Evolutionary conservation across 2,888 invertebrate species (phyloP).

Genomic region (Neoascia interrupta): DNA sequence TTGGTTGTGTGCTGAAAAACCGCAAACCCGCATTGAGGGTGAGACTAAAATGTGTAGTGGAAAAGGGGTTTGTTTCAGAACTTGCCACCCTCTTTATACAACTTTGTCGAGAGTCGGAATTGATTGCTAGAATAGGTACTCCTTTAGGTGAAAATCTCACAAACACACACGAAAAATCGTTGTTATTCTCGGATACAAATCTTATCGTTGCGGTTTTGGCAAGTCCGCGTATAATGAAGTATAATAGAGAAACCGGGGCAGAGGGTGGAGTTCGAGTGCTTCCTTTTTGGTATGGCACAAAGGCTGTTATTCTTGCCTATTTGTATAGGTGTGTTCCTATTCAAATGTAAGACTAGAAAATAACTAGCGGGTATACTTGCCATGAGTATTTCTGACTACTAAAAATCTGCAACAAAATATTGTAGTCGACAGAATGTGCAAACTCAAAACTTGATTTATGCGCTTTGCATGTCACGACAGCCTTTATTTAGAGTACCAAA

Average conservation of each 20-base stretch:
- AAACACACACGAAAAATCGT: slow-evolving; percentile 53
- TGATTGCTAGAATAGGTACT: slow-evolving; percentile 33
- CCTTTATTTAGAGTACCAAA: too few relatives aligned
- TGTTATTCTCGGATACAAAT: slow-evolving; percentile 53
- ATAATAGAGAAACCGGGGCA: background rate
- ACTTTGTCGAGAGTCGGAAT: slow-evolving; percentile 12
- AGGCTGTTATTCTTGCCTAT: too few relatives aligned
- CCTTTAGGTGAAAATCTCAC: slow-evolving; percentile 37
- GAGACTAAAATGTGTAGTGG: slow-evolving; percentile 10
- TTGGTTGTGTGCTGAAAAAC: slow-evolving; percentile 39
- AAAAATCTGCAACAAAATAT: too few relatives aligned
- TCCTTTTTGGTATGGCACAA: too few relatives aligned
- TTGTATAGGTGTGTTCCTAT: too few relatives aligned
- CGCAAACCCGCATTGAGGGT: slow-evolving; percentile 52
- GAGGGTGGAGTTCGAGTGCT: slow-evolving; percentile 11
- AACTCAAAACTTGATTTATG: too few relatives aligned
- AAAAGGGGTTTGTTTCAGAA: slow-evolving; percentile 36
- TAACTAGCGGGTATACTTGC: too few relatives aligned
- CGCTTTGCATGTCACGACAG: too few relatives aligned
- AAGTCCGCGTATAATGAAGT: slow-evolving; percentile 25
- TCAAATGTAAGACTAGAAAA: too few relatives aligned
- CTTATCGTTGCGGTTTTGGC: slow-evolving; percentile 63
- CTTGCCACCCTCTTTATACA: slow-evolving; percentile 12
- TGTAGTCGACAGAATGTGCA: too few relatives aligned
- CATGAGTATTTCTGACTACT: too few relatives aligned